A percentile compares a stretch with the other conserved stretches of the same genome.
Evolutionary conservation across 2,113 vertebrate species (phyloP).

Genomic region (Pangasianodon gigas): DNA sequence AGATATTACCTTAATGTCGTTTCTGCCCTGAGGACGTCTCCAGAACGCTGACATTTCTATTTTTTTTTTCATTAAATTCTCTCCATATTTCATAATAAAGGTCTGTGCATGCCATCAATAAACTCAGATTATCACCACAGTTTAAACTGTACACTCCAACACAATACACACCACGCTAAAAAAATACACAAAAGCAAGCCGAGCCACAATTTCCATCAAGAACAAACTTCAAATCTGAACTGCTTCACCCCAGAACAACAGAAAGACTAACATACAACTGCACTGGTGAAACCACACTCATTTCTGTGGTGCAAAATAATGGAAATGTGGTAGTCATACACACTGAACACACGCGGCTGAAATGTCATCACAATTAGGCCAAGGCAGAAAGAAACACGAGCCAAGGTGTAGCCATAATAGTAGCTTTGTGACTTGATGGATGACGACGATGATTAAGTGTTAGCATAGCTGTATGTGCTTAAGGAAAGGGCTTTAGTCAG

Average conservation of each 20-base stretch:
- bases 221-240: neutral
- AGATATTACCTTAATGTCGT: conserved; percentile 49
- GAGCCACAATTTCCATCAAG: neutral
- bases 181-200: neutral
- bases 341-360: neutral
- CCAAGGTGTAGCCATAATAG: conserved; percentile 40
- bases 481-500: conserved; percentile 31
- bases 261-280: neutral
- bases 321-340: neutral
- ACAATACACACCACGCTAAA: neutral
- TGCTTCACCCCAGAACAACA: neutral
- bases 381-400: conserved; percentile 26
- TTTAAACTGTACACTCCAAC: neutral
- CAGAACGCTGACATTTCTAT: conserved; percentile 30
- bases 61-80: conserved; percentile 41
- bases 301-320: conserved; percentile 7
- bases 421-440: conserved; percentile 36
- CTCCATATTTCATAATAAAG: conserved; percentile 29
- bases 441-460: conserved; percentile 41
- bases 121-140: neutral
- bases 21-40: conserved; percentile 43
- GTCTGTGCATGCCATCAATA: neutral
- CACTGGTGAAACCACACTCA: neutral
- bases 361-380: conserved; percentile 27
- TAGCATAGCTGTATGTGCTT: conserved; percentile 35